phyloP scores from a whole-genome alignment of 2,888 invertebrate genomes.

The Diarsia brunnea region DNA sequence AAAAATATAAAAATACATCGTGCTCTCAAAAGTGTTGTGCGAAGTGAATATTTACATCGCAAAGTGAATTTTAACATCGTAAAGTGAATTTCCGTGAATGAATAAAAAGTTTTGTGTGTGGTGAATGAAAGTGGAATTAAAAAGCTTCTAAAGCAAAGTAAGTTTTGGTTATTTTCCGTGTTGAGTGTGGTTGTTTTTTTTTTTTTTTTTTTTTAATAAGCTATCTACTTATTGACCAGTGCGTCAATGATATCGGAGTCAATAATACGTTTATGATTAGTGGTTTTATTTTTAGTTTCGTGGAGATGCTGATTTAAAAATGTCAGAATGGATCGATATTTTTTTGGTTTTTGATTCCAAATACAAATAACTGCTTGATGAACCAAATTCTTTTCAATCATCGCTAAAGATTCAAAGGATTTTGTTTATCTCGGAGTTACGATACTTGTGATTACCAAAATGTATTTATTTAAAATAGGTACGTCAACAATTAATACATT shows the following conservation, averaged over 20 bases:
- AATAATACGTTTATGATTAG: neutral
- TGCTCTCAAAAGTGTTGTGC: slow-evolving; percentile 4
- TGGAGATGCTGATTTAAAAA: neutral
- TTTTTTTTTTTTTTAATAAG: slow-evolving; percentile 9
- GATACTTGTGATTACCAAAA: neutral
- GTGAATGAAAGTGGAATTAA: slow-evolving; percentile 15
- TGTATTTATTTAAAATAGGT: neutral
- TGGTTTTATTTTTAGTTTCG: neutral
- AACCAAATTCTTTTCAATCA: neutral
- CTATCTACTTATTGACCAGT: neutral
- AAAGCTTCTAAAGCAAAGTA: slow-evolving; percentile 26
- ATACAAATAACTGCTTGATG: neutral
- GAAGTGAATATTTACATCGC: slow-evolving; percentile 8
- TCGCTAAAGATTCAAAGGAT: neutral
- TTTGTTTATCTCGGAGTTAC: neutral
- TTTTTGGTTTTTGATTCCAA: neutral
- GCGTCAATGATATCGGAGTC: slow-evolving; percentile 15
- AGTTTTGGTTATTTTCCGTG: slow-evolving; percentile 39
- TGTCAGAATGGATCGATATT: neutral
- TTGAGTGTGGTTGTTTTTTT: slow-evolving; percentile 5
- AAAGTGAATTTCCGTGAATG: slow-evolving; percentile 23
- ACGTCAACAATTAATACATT: too few relatives aligned
- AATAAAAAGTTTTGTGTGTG: slow-evolving; percentile 18
- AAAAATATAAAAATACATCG: slow-evolving; percentile 17
- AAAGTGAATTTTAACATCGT: neutral